Percentiles rank a stretch among this genome's conserved stretches.
Evolutionary conservation across 2,888 invertebrate genomes (phyloP).

Genomic region (Drosophila ustulata): DNA sequence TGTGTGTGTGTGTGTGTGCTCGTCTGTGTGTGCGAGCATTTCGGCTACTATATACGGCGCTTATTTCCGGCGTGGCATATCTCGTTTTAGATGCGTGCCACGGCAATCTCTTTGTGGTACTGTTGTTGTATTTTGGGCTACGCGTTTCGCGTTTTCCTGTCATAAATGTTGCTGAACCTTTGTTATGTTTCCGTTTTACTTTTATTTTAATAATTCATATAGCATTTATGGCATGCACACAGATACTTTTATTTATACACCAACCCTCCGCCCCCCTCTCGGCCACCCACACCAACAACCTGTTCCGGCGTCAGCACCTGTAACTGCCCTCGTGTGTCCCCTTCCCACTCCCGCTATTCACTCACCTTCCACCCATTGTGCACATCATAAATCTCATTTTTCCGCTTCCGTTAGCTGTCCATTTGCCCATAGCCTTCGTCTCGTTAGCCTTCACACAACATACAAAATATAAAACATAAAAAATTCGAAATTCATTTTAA

Average conservation of each 20-base stretch:
- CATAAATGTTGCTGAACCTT: constrained; percentile 79
- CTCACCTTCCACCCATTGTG: constrained; percentile 47
- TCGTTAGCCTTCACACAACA: constrained; percentile 7
- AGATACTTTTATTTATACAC: constrained; percentile 70
- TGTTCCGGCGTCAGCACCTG: constrained; percentile 51
- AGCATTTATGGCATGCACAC: constrained; percentile 74
- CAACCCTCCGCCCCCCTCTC: not conserved
- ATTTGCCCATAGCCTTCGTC: constrained; percentile 41
- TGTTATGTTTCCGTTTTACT: constrained; percentile 80
- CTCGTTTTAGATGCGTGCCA: constrained; percentile 81
- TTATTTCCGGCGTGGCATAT: constrained; percentile 80
- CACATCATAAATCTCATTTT: constrained; percentile 81
- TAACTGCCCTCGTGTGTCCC: not conserved
- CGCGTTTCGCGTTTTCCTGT: constrained; percentile 78
- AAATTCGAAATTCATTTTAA: constrained; percentile 46
- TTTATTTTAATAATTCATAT: constrained; percentile 80
- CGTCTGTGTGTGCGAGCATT: constrained; percentile 30
- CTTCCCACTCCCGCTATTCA: not conserved
- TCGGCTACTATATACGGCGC: constrained; percentile 62
- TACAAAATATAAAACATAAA: not conserved
- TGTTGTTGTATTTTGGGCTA: constrained; percentile 49
- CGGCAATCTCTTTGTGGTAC: constrained; percentile 65
- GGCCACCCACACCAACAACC: constrained; percentile 4
- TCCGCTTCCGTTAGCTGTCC: constrained; percentile 72
- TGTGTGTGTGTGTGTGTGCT: constrained; percentile 22